A percentile compares a stretch with the other conserved stretches of the same genome.
Conservation (phyloP, 2,113 vertebrate genomes). For the Nannobrachium achirus region DNA sequence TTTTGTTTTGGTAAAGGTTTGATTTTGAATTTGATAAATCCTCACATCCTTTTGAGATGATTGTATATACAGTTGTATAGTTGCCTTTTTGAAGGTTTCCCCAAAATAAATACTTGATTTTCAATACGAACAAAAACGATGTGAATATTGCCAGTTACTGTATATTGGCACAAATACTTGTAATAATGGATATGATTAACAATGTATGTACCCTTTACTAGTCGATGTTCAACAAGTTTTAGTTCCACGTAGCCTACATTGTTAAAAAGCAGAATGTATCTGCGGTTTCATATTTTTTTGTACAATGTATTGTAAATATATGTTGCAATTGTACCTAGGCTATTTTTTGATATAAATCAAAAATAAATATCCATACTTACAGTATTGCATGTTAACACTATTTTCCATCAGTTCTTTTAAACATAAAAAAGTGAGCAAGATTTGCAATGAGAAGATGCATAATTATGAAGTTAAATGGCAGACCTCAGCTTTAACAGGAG, state of each 20-base stretch:
- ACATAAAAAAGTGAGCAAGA: too few relatives aligned
- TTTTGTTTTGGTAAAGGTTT: slow-evolving; percentile 55
- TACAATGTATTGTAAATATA: slow-evolving; percentile 85
- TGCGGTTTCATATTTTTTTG: slow-evolving; percentile 71
- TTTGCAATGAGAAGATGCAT: too few relatives aligned
- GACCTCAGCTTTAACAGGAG: too few relatives aligned
- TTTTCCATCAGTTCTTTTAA: slow-evolving; percentile 36
- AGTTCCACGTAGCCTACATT: slow-evolving; percentile 34
- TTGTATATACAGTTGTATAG: slow-evolving; percentile 77
- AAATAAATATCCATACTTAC: slow-evolving; percentile 77
- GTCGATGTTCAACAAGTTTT: slow-evolving; percentile 12
- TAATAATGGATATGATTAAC: slow-evolving; percentile 14
- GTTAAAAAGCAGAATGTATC: slow-evolving; percentile 28
- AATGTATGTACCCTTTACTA: slow-evolving; percentile 7
- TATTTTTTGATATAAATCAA: slow-evolving; percentile 80
- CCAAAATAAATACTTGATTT: slow-evolving; percentile 48
- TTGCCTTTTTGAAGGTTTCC: slow-evolving; percentile 45
- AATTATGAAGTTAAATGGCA: too few relatives aligned
- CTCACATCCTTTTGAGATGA: slow-evolving; percentile 35
- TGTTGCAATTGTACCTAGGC: slow-evolving; percentile 65
- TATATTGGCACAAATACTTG: slow-evolving; percentile 26
- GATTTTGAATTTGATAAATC: slow-evolving; percentile 52
- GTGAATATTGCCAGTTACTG: slow-evolving; percentile 42
- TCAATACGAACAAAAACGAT: slow-evolving; percentile 28
- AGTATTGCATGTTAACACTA: slow-evolving; percentile 51